Percentiles rank a stretch among this genome's conserved stretches.
Evolutionary conservation across 2,113 vertebrate genomes (phyloP).

Genomic region (Ciconia stormi): DNA sequence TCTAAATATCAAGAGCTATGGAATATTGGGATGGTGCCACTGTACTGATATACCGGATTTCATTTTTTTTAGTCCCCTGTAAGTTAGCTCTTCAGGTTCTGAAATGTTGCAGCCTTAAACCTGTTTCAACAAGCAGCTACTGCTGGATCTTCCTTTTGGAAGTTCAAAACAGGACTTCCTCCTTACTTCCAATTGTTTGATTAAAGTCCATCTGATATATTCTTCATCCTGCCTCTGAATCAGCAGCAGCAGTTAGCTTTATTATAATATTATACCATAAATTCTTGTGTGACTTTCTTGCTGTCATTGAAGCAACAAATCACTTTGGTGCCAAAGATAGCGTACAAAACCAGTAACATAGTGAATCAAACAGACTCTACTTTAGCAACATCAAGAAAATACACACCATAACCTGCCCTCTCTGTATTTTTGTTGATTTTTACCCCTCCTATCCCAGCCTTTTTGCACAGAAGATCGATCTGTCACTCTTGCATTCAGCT

Average conservation of each 20-base stretch:
- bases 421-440: neutral
- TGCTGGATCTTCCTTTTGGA: neutral
- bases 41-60: neutral
- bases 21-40: neutral
- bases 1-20: neutral
- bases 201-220: slow-evolving; percentile 6
- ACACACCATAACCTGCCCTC: neutral
- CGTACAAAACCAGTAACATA: neutral
- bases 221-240: neutral
- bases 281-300: neutral
- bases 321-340: neutral
- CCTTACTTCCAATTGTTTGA: neutral
- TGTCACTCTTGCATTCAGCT: neutral
- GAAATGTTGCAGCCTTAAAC: neutral
- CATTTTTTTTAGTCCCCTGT: neutral
- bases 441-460: neutral
- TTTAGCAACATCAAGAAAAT: neutral
- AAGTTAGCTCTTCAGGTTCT: neutral
- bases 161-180: neutral
- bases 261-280: neutral
- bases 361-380: neutral
- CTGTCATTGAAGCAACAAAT: neutral
- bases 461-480: neutral
- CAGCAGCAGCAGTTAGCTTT: neutral
- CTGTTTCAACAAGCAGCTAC: neutral